Percentiles rank a stretch among this genome's conserved stretches.
phyloP scores from a whole-genome alignment of 2,888 invertebrate species.

The Trachelus tabidus region DNA sequence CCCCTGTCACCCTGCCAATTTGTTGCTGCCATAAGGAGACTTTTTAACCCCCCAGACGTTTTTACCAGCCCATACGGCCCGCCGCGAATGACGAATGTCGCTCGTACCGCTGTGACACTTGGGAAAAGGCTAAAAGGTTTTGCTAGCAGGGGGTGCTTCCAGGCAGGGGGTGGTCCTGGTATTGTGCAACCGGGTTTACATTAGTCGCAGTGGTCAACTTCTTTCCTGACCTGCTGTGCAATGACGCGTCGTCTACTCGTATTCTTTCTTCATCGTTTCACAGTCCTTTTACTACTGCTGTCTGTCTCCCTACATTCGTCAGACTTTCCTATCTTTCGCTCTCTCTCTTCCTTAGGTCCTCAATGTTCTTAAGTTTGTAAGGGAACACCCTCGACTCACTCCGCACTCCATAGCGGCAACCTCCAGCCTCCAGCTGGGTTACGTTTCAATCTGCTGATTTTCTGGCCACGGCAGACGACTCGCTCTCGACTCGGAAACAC shows the following conservation, averaged over 20 bases:
- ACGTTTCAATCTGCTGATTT: constrained; percentile 40
- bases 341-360: constrained; percentile 3
- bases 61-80: constrained; percentile 7
- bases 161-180: constrained; percentile 32
- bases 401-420: neutral
- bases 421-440: constrained; percentile 21
- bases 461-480: constrained; percentile 5
- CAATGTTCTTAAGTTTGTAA: constrained; percentile 5
- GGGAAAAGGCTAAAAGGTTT: constrained; percentile 50
- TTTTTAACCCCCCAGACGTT: constrained; percentile 17
- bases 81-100: constrained; percentile 19
- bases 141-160: constrained; percentile 49
- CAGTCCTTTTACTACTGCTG: neutral
- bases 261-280: constrained; percentile 17
- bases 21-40: constrained; percentile 37
- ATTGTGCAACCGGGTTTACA: constrained; percentile 45
- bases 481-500: constrained; percentile 23
- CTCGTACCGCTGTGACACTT: constrained; percentile 25
- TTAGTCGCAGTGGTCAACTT: constrained; percentile 35
- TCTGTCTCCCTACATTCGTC: constrained; percentile 22
- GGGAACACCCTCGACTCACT: constrained; percentile 12
- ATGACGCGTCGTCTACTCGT: constrained; percentile 18
- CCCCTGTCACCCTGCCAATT: constrained; percentile 39
- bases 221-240: constrained; percentile 18
- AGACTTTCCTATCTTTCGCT: constrained; percentile 11